A percentile compares a stretch with the other conserved stretches of the same genome.
These are phyloP conservation scores for Plusia festucae DNA, from an alignment of 2,888 invertebrate genomes.

Conservation along the genomic window DNA sequence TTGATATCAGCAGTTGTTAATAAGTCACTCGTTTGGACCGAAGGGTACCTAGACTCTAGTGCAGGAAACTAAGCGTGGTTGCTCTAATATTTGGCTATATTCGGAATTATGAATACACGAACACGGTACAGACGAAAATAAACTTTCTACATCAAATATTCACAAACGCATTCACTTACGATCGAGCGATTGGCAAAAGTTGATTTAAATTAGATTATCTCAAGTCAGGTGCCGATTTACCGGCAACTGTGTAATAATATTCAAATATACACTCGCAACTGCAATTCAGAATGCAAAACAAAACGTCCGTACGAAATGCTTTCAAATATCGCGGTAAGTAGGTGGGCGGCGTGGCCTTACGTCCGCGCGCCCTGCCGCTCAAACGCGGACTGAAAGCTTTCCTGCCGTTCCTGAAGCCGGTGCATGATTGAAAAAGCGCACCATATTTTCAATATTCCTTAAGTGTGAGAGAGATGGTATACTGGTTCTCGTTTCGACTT, in stretches of 20 bases:
- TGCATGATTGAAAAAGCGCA: constrained; percentile 73
- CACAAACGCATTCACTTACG: constrained; percentile 72
- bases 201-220: constrained; percentile 33
- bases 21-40: constrained; percentile 85
- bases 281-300: constrained; percentile 65
- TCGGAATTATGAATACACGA: constrained; percentile 62
- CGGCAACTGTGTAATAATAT: constrained; percentile 41
- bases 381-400: constrained; percentile 83
- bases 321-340: constrained; percentile 70
- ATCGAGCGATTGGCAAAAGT: constrained; percentile 50
- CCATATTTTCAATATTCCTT: constrained; percentile 66
- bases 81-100: constrained; percentile 56
- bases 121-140: constrained; percentile 71
- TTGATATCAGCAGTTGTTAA: constrained; percentile 75
- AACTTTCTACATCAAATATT: constrained; percentile 73
- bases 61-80: constrained; percentile 46
- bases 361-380: constrained; percentile 81
- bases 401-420: constrained; percentile 70
- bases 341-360: constrained; percentile 67
- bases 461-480: constrained; percentile 69
- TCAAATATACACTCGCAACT: constrained; percentile 48
- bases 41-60: constrained; percentile 62
- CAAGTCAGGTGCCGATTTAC: constrained; percentile 40
- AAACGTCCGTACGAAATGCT: constrained; percentile 64
- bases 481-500: constrained; percentile 55